Percentiles rank a stretch among this genome's conserved stretches.
These are phyloP conservation scores for Gobio occitaniae DNA, from an alignment of 2,797 vertebrate genomes.

Conservation along the genomic window DNA sequence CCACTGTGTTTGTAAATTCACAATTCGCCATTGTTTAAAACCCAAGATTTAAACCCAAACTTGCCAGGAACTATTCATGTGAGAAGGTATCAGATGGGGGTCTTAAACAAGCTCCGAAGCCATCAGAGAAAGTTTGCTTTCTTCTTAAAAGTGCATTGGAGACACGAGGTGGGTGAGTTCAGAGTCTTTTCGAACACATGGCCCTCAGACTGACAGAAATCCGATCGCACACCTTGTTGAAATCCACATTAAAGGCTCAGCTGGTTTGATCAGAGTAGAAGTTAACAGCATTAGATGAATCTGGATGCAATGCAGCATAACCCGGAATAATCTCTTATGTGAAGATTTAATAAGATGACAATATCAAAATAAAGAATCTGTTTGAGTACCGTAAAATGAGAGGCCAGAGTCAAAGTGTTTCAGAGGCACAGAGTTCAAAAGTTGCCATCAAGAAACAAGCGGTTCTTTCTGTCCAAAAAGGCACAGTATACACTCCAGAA, in stretches of 20 bases:
- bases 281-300: slow-evolving; percentile 52
- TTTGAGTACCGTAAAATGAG: slow-evolving; percentile 7
- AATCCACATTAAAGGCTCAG: slow-evolving; percentile 72
- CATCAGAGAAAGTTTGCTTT: slow-evolving; percentile 1
- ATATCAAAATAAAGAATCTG: slow-evolving; percentile 30
- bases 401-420: slow-evolving; percentile 4
- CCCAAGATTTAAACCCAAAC: slow-evolving; percentile 20
- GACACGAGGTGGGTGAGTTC: slow-evolving; percentile 63
- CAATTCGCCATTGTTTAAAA: slow-evolving; percentile 12
- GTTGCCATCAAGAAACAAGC: slow-evolving; percentile 42
- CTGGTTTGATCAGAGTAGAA: slow-evolving; percentile 70
- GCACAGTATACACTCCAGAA: slow-evolving; percentile 46
- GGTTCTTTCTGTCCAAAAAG: slow-evolving; percentile 51
- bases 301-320: slow-evolving; percentile 59
- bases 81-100: slow-evolving; percentile 14
- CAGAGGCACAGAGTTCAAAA: background rate
- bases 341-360: slow-evolving; percentile 41
- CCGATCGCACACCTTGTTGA: slow-evolving; percentile 62
- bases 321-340: slow-evolving; percentile 62
- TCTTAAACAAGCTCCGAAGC: slow-evolving; percentile 6
- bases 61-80: background rate
- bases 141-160: slow-evolving; percentile 14
- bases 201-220: slow-evolving; percentile 62
- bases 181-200: slow-evolving; percentile 58
- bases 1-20: slow-evolving; percentile 26